Base-by-base conservation (phyloP, 2,888 invertebrate species). In the Dryadula phaetusa region DNA sequence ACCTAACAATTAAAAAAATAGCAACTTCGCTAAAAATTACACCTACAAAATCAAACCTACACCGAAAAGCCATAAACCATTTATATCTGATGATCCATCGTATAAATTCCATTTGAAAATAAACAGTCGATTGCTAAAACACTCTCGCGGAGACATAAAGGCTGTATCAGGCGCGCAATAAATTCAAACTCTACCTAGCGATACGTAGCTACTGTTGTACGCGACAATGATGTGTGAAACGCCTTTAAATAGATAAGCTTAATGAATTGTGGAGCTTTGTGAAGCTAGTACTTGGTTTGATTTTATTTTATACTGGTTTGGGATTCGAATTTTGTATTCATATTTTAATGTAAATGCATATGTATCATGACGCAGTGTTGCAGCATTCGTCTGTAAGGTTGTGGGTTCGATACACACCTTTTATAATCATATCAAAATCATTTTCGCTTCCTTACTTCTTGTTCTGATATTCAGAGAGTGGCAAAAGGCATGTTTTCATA, bases 131-230 rank as follows among this genome's bases (percentile, higher is more conserved):
- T 66, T 66, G 66, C 46, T 67, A 67, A 64, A 69, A 62, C 67
- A 67, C 53, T 71, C 62, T 64, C 65, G 60, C 49, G 62, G 66
- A 72, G 53, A 67, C 66, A 67, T 65, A 69, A 60, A 60, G 66
- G 22, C 60, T 68, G 76, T 82, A 81, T 82, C 81, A 75, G 76
- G 69, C 74, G 70, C 75, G 75, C 76, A 69, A 81, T 82, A 82
- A 82, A 82, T 82, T 70, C 71, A 54, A 49, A 40, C 22, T 16
- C 54, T 40, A 53, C 28, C 22, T 44, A 58, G 28, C 62, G 52
- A 62, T 25, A 44, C 42, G 54, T 47, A 56, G 49, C 52, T 53
- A 52, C 53, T 47, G 56, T 14, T 64, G 54, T 28, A 42, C 40
- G 47, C 40, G 40, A 42, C 67, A 60, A 53, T 53, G 58, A 67